phyloP scores from a whole-genome alignment of 2,888 invertebrate species.

The Ariolimax columbianus region DNA sequence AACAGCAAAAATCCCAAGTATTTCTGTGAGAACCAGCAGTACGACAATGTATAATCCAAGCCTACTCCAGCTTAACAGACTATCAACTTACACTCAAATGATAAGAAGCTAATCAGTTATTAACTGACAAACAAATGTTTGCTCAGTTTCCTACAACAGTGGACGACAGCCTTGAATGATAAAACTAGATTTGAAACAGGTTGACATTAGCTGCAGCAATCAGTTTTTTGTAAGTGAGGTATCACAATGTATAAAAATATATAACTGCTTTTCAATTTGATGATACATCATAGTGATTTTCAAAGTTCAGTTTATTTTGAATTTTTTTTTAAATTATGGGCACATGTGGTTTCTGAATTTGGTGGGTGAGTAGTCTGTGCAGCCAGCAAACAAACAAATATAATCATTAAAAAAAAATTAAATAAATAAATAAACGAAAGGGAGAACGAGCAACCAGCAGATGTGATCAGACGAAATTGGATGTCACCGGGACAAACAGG shows the following conservation, averaged over 20 bases:
- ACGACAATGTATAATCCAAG: too few relatives aligned
- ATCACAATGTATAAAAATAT: neutral
- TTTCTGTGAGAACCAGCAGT: too few relatives aligned
- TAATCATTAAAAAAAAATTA: neutral
- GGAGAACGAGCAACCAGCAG: neutral
- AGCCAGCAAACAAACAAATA: neutral
- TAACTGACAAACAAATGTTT: neutral
- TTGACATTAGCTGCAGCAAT: neutral
- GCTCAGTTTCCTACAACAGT: neutral
- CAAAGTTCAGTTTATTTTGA: neutral
- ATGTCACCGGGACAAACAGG: neutral
- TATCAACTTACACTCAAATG: too few relatives aligned
- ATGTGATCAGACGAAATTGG: neutral
- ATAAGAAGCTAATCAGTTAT: too few relatives aligned
- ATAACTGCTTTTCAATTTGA: neutral
- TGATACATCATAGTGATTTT: neutral
- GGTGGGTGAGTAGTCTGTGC: neutral
- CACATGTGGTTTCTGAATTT: constrained; percentile 18
- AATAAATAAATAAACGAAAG: neutral
- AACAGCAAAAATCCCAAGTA: too few relatives aligned
- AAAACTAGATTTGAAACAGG: neutral
- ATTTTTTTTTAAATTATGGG: too few relatives aligned
- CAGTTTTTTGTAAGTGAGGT: neutral
- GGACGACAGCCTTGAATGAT: neutral
- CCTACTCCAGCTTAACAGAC: too few relatives aligned